phyloP scores from a whole-genome alignment of 1,140 invertebrate genomes.

The Trichonephila inaurata region DNA sequence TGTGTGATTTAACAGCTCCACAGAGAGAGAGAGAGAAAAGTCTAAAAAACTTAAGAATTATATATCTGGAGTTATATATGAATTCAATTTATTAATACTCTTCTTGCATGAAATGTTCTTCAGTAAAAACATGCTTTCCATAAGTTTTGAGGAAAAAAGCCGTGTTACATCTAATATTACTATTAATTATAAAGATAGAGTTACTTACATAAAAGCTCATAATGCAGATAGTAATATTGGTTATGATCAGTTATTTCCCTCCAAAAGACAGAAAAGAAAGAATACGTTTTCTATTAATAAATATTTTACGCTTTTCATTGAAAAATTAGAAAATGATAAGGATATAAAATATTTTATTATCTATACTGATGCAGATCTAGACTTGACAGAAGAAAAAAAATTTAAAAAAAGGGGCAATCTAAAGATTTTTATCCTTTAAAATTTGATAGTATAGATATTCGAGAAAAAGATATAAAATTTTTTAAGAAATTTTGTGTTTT shows the following conservation, averaged over 20 bases:
- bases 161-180: not conserved
- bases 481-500: too few relatives aligned
- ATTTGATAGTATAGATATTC: conserved; percentile 13
- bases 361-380: conserved; percentile 37
- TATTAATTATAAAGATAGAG: conserved; percentile 50
- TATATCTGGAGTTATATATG: conserved; percentile 10
- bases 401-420: not conserved
- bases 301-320: conserved; percentile 36
- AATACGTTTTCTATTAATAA: conserved; percentile 51
- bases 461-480: conserved; percentile 62
- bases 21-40: too few relatives aligned
- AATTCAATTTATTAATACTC: conserved; percentile 58
- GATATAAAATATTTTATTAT: conserved; percentile 59
- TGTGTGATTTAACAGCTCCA: not conserved
- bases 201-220: conserved; percentile 54
- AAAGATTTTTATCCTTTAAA: conserved; percentile 56
- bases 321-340: not conserved
- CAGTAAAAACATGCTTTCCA: conserved; percentile 36
- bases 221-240: conserved; percentile 59
- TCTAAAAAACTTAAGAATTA: not conserved
- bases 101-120: conserved; percentile 52
- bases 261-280: not conserved
- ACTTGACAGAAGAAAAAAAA: not conserved
- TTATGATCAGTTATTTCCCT: conserved; percentile 44
- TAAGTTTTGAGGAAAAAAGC: conserved; percentile 58